phyloP scores from a whole-genome alignment of 2,113 vertebrate genomes.

The Cyprinus carpio region DNA sequence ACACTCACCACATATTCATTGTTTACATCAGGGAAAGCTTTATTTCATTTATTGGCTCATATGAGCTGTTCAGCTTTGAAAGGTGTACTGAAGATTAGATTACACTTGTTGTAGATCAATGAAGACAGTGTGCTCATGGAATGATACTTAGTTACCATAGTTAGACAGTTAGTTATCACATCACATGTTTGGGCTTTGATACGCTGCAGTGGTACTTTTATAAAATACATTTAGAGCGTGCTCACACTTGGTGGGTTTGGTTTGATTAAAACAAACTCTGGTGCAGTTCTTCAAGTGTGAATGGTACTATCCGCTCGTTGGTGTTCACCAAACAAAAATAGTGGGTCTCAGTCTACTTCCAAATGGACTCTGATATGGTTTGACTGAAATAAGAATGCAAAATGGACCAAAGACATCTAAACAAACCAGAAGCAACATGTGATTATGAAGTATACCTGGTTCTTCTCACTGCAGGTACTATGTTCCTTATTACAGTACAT shows the following conservation, averaged over 20 bases:
- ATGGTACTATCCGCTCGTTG: too few relatives aligned
- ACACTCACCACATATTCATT: conserved; percentile 1
- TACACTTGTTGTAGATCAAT: conserved; percentile 20
- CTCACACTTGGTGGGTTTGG: too few relatives aligned
- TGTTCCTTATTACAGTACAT: not conserved
- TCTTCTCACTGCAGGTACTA: too few relatives aligned
- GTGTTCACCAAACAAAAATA: too few relatives aligned
- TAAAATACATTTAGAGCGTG: too few relatives aligned
- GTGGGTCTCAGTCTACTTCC: too few relatives aligned
- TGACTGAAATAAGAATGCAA: not conserved
- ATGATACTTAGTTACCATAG: not conserved
- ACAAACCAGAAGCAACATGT: not conserved
- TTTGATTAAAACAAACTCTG: too few relatives aligned
- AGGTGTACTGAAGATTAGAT: not conserved
- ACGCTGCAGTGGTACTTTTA: too few relatives aligned
- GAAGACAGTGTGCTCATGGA: not conserved
- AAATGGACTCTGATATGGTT: too few relatives aligned
- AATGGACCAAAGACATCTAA: not conserved
- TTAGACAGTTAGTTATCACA: too few relatives aligned
- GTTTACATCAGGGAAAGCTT: conserved; percentile 23
- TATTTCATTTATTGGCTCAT: conserved; percentile 8
- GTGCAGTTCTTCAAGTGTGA: too few relatives aligned
- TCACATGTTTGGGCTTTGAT: too few relatives aligned
- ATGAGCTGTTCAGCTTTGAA: not conserved
- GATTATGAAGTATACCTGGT: not conserved